Base-by-base conservation (phyloP, 2,888 invertebrate species). In the Notodonta dromedarius region DNA sequence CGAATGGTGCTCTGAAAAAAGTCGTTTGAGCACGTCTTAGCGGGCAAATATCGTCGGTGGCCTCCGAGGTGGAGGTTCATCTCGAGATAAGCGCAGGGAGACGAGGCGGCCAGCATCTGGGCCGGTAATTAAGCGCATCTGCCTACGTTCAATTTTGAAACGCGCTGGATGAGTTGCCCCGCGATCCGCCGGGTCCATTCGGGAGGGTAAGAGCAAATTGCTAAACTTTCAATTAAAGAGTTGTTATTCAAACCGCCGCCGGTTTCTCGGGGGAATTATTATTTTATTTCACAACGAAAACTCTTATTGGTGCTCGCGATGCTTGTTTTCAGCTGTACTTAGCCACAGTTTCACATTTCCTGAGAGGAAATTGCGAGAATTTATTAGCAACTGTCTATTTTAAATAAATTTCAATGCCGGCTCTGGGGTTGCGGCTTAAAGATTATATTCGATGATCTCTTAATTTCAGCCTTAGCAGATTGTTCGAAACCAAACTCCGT, bases 201-300 rank as follows among this genome's bases (percentile, higher is more conserved):
- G 84, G 84, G 87, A 88, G 91, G 92, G 89, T 89, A 89, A 80
- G 88, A 90, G 91, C 92, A 93, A 93, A 93, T 93, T 93, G 92
- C 93, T 91, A 91, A 93, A 93, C 93, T 93, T 93, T 93, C 93
- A 91, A 93, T 93, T 93, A 93, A 93, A 93, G 93, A 93, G 93
- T 91, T 93, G 93, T 91, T 93, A 92, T 90, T 92, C 90, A 90
- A 91, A 91, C 93, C 90, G 88, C 92, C 87, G 82, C 77, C 85
- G 78, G 87, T 83, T 87, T 82, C 86, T 85, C 85, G 80, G 81
- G 77, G 86, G 80, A 88, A 91, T 93, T 91, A 91, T 91, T 24
- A 87, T 91, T 91, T 91, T 92, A 92, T 92, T 89, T 87, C 83
- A 78, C 85, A 86, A 85, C 82, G 86, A 81, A 85, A 86, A 83